A percentile compares a stretch with the other conserved stretches of the same genome.
These are phyloP conservation scores for Vicugna pacos DNA, from an alignment of 2,113 vertebrate genomes.

Conservation along the genomic window DNA sequence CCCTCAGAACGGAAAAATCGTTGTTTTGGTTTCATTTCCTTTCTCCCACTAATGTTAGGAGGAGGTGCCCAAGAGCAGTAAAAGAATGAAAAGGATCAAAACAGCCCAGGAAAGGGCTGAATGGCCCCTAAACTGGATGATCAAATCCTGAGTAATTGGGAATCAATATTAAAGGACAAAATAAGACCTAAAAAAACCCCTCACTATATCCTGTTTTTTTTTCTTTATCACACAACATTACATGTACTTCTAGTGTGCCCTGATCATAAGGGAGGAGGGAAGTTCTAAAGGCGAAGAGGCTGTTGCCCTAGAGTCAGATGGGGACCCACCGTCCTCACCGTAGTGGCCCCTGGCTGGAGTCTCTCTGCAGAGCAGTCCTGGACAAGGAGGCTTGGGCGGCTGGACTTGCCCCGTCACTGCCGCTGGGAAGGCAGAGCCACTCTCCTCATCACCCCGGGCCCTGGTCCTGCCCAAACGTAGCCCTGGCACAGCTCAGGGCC, in stretches of 20 bases:
- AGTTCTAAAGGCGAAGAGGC: background rate
- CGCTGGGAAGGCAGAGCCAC: background rate
- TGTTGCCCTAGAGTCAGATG: accelerated
- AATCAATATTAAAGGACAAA: background rate
- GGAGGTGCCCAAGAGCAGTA: background rate
- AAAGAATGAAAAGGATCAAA: background rate
- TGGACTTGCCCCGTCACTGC: background rate
- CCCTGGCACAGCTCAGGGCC: background rate
- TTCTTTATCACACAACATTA: background rate
- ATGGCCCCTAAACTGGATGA: background rate
- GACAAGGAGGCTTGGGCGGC: background rate
- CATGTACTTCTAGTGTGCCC: background rate
- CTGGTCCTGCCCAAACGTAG: background rate
- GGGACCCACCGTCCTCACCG: accelerated
- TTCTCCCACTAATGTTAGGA: background rate
- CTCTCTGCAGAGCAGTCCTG: background rate
- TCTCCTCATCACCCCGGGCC: background rate
- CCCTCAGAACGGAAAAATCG: too few species aligned
- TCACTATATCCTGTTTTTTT: background rate
- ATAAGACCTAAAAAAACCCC: background rate
- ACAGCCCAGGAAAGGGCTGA: background rate
- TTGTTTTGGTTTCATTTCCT: background rate
- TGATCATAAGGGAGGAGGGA: background rate
- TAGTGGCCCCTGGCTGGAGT: too few species aligned
- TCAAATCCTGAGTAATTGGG: background rate